These are phyloP conservation scores for Calliscelio sp. DNA, from an alignment of 2,888 invertebrate species.

Conservation along the genomic window DNA sequence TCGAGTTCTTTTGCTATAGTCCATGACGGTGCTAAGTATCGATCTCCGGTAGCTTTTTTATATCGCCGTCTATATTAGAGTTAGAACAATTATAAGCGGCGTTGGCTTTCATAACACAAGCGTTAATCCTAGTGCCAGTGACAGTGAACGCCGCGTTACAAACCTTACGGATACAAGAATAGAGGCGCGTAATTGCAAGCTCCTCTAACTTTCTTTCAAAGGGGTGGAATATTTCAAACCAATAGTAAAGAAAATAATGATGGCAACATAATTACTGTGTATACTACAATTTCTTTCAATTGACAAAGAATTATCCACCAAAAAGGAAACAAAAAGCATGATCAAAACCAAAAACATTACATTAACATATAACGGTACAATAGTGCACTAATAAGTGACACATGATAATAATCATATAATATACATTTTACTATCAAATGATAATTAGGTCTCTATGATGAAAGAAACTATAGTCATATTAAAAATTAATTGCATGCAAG, in stretches of 20 bases:
- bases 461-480: too few relatives aligned
- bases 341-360: too few relatives aligned
- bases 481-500: too few relatives aligned
- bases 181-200: conserved; percentile 41
- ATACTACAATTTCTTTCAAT: conserved; percentile 49
- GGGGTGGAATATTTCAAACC: conserved; percentile 54
- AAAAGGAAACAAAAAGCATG: too few relatives aligned
- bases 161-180: conserved; percentile 37
- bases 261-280: conserved; percentile 44
- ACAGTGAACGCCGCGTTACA: conserved; percentile 51
- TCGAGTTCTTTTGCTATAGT: conserved; percentile 54
- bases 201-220: conserved; percentile 54
- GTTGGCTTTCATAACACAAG: conserved; percentile 48
- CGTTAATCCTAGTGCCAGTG: conserved; percentile 53
- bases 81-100: conserved; percentile 58
- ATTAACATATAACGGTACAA: too few relatives aligned
- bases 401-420: too few relatives aligned
- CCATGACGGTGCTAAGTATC: conserved; percentile 47
- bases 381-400: too few relatives aligned
- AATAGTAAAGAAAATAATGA: conserved; percentile 55
- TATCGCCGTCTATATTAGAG: conserved; percentile 51
- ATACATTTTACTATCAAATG: too few relatives aligned
- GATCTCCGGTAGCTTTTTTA: conserved; percentile 47
- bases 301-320: conserved; percentile 27
- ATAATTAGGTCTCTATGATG: too few relatives aligned